Conservation (phyloP, 2,888 invertebrate genomes). For the Drosophila longiperda region DNA sequence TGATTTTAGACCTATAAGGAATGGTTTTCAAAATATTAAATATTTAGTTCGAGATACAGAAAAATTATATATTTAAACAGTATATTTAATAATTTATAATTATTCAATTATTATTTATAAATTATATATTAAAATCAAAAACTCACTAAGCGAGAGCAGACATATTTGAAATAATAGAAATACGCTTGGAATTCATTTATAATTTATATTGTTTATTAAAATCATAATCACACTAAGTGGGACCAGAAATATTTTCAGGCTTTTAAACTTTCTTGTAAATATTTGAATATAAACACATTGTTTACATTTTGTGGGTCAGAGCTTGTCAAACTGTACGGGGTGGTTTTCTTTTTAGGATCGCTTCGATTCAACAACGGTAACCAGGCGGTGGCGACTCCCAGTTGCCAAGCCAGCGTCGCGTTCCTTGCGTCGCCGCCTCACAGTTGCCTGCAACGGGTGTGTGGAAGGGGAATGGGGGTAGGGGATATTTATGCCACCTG, state of each 20-base stretch:
- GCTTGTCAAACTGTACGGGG: slow-evolving; percentile 34
- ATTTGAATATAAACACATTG: background rate
- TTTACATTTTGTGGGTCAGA: background rate
- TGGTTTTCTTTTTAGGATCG: slow-evolving; percentile 24
- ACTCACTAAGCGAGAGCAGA: background rate
- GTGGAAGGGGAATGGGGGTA: background rate
- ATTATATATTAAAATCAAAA: background rate
- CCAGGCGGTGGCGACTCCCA: slow-evolving; percentile 50
- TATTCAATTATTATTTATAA: background rate
- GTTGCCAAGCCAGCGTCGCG: slow-evolving; percentile 51
- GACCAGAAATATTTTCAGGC: background rate
- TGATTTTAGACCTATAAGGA: no score
- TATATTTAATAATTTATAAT: no score
- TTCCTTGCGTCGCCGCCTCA: slow-evolving; percentile 29
- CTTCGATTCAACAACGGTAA: slow-evolving; percentile 83
- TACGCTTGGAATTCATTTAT: background rate
- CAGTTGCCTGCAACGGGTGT: slow-evolving; percentile 33
- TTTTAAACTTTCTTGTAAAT: background rate
- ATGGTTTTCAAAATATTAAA: no score
- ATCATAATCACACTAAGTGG: background rate
- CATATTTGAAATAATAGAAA: no score
- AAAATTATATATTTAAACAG: no score
- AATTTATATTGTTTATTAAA: background rate
- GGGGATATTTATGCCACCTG: slow-evolving; percentile 48
- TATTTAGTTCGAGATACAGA: no score